Evolutionary conservation across 2,797 vertebrate species (phyloP), one percentile per base, ranked within the genome.

Genomic region (Garrulus glandarius): DNA sequence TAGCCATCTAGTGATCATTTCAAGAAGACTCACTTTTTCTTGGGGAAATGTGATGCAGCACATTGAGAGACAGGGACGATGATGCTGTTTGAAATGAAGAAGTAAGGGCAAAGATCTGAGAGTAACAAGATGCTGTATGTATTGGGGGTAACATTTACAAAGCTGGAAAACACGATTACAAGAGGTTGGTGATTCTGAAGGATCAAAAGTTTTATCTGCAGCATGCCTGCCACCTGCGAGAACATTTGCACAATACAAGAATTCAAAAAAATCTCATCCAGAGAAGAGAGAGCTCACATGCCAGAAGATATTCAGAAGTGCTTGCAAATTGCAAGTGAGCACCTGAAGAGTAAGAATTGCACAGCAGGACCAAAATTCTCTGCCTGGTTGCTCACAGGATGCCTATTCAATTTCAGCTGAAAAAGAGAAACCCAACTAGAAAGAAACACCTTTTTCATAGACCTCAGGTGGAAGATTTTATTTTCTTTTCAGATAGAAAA

Each of bases 1-100:
- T 93, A 93, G 96, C 95, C 96, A 97, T 95, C 96, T 97, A 96
- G 96, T 92, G 96, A 93, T 80, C 84, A 20, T 71, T 94, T 76
- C 2, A 32, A 87, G 95, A 91, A 96, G 84, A 71, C 15, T 72
- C 26, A 26, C 37, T 23, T 49, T 63, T 88, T 75, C 63, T 32
- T 52, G 43, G 23, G 30, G 43, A 92, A 78, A 87, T n/a, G 36
- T 8, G 32, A 60, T 69, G 30, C 10, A 0, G 63, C 37, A 34
- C 56, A 13, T 8, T 43, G 83, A 89, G 72, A 78, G 43, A 61
- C 70, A 21, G 32, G 57, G 20, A 75, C 8, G 4, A 39, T 7
- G 32, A 52, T 69, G 59, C 47, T 53, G 20, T 74, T 82, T 77
- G 84, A 87, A 95, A 96, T 34, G 36, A 92, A 84, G 41, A 49